phyloP scores from a whole-genome alignment of 2,888 invertebrate species.

The Chaetogeoica ovagalla region DNA sequence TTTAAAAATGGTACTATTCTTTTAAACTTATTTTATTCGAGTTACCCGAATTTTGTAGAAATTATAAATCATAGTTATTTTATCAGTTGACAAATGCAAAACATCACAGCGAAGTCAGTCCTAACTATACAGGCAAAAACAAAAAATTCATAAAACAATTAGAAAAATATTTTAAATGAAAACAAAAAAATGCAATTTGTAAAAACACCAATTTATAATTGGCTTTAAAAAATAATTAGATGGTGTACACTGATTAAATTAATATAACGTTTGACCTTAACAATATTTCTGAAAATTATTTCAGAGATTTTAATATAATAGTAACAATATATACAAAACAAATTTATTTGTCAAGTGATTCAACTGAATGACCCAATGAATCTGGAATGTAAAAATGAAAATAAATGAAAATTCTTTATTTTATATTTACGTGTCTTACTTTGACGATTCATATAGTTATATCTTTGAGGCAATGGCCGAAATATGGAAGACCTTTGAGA shows the following conservation, averaged over 20 bases:
- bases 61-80: neutral
- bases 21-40: neutral
- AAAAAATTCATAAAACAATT: conserved; percentile 13
- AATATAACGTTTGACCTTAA: conserved; percentile 18
- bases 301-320: conserved; percentile 20
- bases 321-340: conserved; percentile 38
- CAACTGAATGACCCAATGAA: conserved; percentile 50
- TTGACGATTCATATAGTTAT: conserved; percentile 46
- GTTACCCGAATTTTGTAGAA: neutral
- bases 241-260: conserved; percentile 26
- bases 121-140: neutral
- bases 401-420: neutral
- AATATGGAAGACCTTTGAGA: conserved; percentile 44
- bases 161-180: conserved; percentile 25
- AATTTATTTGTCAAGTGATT: conserved; percentile 47
- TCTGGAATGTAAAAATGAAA: conserved; percentile 27
- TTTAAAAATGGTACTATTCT: neutral
- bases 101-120: conserved; percentile 9
- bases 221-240: conserved; percentile 4
- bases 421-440: conserved; percentile 11
- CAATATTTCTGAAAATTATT: conserved; percentile 26
- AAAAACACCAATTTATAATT: conserved; percentile 16
- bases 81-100: conserved; percentile 19
- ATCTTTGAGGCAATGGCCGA: conserved; percentile 47
- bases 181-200: conserved; percentile 9